A percentile compares a stretch with the other conserved stretches of the same genome.
These are phyloP conservation scores for Volucella inanis DNA, from an alignment of 2,888 invertebrate species.

Conservation along the genomic window DNA sequence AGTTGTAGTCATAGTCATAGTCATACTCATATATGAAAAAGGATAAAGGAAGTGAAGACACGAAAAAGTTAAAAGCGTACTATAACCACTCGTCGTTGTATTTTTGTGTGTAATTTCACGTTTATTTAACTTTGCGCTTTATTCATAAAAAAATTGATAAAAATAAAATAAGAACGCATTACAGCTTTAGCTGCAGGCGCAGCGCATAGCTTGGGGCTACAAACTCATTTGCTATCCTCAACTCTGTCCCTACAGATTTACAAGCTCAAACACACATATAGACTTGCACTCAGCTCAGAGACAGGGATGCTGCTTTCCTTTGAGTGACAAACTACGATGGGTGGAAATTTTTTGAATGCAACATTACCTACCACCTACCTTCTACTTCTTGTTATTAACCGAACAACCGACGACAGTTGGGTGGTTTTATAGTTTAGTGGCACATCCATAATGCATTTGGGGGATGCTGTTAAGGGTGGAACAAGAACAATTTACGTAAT, in stretches of 20 bases:
- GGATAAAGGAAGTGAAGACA: slow-evolving; percentile 63
- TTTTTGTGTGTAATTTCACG: slow-evolving; percentile 60
- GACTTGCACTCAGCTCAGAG: too few species aligned
- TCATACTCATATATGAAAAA: slow-evolving; percentile 29
- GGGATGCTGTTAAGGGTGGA: background rate
- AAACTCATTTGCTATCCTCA: slow-evolving; percentile 14
- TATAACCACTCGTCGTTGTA: slow-evolving; percentile 36
- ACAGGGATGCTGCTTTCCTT: slow-evolving; percentile 25
- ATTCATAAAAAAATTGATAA: slow-evolving; percentile 13
- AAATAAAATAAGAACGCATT: slow-evolving; percentile 37
- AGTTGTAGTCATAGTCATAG: too few species aligned
- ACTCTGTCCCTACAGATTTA: too few species aligned
- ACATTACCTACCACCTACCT: slow-evolving; percentile 6
- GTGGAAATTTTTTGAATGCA: slow-evolving; percentile 20
- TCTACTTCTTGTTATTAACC: background rate
- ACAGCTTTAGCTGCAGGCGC: slow-evolving; percentile 16
- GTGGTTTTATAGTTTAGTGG: slow-evolving; percentile 63
- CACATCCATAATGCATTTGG: slow-evolving; percentile 52
- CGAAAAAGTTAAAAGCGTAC: slow-evolving; percentile 53
- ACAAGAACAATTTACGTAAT: slow-evolving; percentile 60
- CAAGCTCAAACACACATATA: too few species aligned
- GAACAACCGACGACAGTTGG: background rate
- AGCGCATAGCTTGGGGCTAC: background rate
- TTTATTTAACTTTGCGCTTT: slow-evolving; percentile 62
- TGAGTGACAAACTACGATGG: background rate